These are phyloP conservation scores for roundworm (Caenorhabditis elegans) DNA, from an alignment of 1,140 invertebrate genomes.

Conservation along the genomic window WBcel235 BX284606.5:4287501-4288000, in stretches of 20 bases:
- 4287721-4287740: too few relatives aligned
- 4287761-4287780: too few relatives aligned
- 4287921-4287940: not conserved
- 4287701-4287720: too few relatives aligned
- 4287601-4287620: not conserved
- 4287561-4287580: conserved; percentile 31
- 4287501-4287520: not conserved
- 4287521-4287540: not conserved
- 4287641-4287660: not conserved
- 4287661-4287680: not conserved
- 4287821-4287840: not conserved
- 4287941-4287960: not conserved
- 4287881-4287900: not conserved
- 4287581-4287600: conserved; percentile 25
- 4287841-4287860: conserved; percentile 11
- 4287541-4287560: not conserved
- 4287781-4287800: too few relatives aligned
- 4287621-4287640: conserved; percentile 22
- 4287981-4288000: too few relatives aligned
- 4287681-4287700: not conserved
- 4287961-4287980: too few relatives aligned
- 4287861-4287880: not conserved
- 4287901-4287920: too few relatives aligned
- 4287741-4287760: too few relatives aligned
- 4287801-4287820: not conserved